Percentiles rank a stretch among this genome's conserved stretches.
phyloP scores from a whole-genome alignment of 2,113 vertebrate species.

The Spheniscus mendiculus region DNA sequence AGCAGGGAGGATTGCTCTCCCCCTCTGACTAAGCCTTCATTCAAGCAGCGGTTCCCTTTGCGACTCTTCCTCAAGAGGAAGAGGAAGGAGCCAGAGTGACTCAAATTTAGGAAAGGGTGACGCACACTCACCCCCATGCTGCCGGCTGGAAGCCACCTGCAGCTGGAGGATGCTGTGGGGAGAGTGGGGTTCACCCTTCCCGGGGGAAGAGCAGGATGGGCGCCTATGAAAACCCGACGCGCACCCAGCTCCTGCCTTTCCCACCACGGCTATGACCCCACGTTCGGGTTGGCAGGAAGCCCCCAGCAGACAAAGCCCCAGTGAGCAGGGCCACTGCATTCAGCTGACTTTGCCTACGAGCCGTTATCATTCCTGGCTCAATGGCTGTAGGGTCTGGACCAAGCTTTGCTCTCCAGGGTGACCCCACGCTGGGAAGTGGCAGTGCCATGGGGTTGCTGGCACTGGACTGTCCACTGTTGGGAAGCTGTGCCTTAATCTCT shows the following conservation, averaged over 20 bases:
- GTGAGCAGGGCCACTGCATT: not conserved
- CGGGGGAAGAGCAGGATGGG: not conserved
- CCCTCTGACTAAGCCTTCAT: not conserved
- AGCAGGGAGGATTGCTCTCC: not conserved
- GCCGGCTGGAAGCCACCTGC: not conserved
- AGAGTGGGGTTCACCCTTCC: not conserved
- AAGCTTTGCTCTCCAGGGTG: not conserved
- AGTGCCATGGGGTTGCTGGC: not conserved
- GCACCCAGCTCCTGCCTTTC: not conserved
- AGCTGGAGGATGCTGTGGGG: not conserved
- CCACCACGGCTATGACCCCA: not conserved
- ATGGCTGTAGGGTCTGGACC: not conserved
- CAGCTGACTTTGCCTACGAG: not conserved
- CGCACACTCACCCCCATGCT: rapidly evolving
- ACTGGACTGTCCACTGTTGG: not conserved
- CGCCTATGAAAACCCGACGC: rapidly evolving
- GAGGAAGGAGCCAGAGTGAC: constrained; percentile 36
- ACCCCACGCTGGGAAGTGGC: not conserved
- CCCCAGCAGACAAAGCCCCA: not conserved
- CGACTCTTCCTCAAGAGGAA: not conserved
- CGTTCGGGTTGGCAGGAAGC: not conserved
- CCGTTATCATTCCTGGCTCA: not conserved
- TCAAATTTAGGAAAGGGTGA: not conserved
- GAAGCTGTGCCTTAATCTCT: not conserved
- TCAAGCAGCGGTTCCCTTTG: not conserved